Base-by-base conservation (phyloP, 2,888 invertebrate species). In the Tinea semifulvella region DNA sequence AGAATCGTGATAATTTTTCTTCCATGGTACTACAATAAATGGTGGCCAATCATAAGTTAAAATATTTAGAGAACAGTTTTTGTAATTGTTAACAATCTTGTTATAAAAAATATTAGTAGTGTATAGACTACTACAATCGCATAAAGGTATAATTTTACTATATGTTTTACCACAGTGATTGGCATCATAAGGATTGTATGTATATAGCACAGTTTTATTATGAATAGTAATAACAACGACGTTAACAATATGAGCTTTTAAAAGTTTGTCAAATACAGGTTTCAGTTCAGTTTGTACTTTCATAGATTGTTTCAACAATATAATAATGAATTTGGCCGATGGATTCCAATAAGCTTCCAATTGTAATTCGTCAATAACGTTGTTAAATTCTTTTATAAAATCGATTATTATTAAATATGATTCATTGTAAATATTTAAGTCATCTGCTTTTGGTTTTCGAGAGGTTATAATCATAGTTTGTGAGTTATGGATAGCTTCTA, bases 151-250 rank as follows among this genome's bases (percentile, higher is more conserved):
- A n/a, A 42, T 47, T 20, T 46, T 47, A 1, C 25, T 42, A 26
- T 43, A 47, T 18, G 45, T 46, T 10, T 38, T 17, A n/a, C 50
- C 48, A 46, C 50, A 50, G 2, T 14, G 5, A 16, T 42, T 39
- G n/a, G 28, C 27, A 27, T 22, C 45, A 20, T 48, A 47, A 14
- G 49, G 46, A 20, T 47, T 46, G 42, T 49, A 50, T 2, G 45
- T 17, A 20, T 47, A 46, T 10, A 50, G 25, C 19, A 44, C 31
- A 43, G 40, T 43, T 10, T 10, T 36, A 16, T 43, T 42, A 2
- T 28, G 35, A 6, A 43, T 19, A 16, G 25, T 43, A n/a, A 50
- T 36, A 22, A 50, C 27, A 16, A 48, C 19, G 10, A 40, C 46
- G 3, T 28, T 35, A 17, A 47, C 31, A 11, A 50, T 20, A 20